These are phyloP conservation scores for Physeter macrocephalus DNA, from an alignment of 2,113 vertebrate species.

Conservation along the genomic window DNA sequence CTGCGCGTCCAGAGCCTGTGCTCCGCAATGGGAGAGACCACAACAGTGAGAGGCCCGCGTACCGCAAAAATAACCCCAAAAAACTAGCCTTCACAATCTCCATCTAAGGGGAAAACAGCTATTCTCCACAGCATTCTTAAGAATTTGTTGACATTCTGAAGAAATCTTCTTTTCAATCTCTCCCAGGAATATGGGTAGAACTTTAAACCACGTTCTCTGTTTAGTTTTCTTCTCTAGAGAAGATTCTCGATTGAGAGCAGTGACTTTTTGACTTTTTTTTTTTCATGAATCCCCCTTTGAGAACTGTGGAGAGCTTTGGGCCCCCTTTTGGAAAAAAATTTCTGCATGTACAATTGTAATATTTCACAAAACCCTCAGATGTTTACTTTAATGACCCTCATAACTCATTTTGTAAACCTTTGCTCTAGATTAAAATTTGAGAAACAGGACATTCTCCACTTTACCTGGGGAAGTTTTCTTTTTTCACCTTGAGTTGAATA, in stretches of 20 bases:
- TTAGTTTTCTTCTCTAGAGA: background rate
- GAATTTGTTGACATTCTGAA: background rate
- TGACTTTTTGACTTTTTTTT: background rate
- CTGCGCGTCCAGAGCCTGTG: too few species aligned
- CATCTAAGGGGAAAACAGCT: background rate
- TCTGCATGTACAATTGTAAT: background rate
- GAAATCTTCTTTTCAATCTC: background rate
- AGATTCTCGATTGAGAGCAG: background rate
- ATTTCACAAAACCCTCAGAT: background rate
- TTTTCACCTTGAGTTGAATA: background rate
- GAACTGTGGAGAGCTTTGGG: background rate
- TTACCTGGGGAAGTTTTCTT: background rate
- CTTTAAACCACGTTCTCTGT: background rate
- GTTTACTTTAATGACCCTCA: background rate
- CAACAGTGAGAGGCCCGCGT: too few species aligned
- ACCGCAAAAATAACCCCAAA: too few species aligned
- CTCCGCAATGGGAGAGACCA: too few species aligned
- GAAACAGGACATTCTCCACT: background rate
- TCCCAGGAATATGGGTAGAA: background rate
- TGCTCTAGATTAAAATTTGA: background rate
- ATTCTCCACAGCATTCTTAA: background rate
- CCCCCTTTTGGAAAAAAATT: accelerated
- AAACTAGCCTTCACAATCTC: background rate
- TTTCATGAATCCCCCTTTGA: background rate
- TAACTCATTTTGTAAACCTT: background rate